Evolutionary conservation across 2,888 invertebrate species (phyloP).

Genomic region (Metallyticus violacea): DNA sequence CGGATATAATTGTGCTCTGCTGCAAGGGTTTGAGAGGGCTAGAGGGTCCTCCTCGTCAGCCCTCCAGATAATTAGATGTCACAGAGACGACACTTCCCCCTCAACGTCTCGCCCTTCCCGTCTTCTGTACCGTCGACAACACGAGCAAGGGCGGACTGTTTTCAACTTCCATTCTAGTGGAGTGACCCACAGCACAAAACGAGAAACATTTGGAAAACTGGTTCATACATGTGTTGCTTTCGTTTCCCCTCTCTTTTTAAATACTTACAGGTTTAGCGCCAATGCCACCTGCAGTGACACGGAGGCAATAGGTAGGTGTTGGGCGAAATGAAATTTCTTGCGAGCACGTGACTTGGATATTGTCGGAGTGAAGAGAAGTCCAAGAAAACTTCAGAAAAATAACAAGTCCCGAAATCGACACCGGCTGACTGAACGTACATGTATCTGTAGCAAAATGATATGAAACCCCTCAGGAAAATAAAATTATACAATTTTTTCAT

Average conservation of each 20-base stretch:
- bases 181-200: neutral
- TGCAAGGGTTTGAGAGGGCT: neutral
- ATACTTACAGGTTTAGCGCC: neutral
- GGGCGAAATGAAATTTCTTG: neutral
- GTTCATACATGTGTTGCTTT: neutral
- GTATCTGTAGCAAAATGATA: too few relatives aligned
- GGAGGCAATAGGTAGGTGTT: neutral
- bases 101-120: neutral
- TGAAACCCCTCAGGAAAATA: too few relatives aligned
- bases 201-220: neutral
- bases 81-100: neutral
- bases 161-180: neutral
- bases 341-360: neutral
- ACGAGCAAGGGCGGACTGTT: neutral
- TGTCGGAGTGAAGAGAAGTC: neutral
- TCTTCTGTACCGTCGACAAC: neutral
- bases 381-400: too few relatives aligned
- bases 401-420: too few relatives aligned
- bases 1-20: neutral
- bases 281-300: neutral
- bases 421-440: too few relatives aligned
- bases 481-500: too few relatives aligned
- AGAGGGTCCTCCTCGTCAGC: neutral
- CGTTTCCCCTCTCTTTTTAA: neutral
- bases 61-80: neutral